phyloP scores from a whole-genome alignment of 2,888 invertebrate species.

The Lycaena phlaeas region DNA sequence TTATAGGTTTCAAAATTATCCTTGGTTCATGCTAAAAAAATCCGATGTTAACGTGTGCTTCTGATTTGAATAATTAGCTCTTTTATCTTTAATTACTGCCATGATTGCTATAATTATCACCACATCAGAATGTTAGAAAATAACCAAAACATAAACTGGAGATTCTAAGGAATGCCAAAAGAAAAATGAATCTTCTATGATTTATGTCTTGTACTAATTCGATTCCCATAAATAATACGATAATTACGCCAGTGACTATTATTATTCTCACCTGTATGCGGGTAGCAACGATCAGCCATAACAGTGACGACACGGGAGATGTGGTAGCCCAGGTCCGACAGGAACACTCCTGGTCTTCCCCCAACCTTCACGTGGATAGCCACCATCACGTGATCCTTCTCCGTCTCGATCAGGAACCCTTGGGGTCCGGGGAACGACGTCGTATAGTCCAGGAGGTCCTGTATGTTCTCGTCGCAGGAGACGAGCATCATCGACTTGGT shows the following conservation, averaged over 20 bases:
- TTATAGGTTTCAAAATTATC: no score
- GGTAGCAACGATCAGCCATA: conserved; percentile 89
- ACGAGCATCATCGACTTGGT: conserved; percentile 82
- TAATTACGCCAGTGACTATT: no score
- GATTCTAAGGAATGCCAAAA: no score
- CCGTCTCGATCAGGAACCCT: conserved; percentile 77
- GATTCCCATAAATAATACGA: no score
- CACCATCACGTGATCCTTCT: conserved; percentile 91
- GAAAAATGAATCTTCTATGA: no score
- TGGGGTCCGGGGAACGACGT: conserved; percentile 75
- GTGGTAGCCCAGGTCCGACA: conserved; percentile 93
- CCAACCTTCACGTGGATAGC: conserved; percentile 83
- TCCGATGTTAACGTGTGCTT: no score
- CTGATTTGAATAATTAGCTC: not conserved
- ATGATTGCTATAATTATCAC: no score
- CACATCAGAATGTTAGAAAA: no score
- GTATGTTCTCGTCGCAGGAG: conserved; percentile 91
- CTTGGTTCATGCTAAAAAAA: no score
- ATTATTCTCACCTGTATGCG: conserved; percentile 92
- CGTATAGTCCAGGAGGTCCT: conserved; percentile 75
- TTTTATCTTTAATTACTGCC: no score
- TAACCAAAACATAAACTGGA: no score
- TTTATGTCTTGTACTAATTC: no score
- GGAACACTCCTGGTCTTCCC: conserved; percentile 82
- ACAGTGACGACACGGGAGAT: conserved; percentile 89